These are phyloP conservation scores for Acleris sparsana DNA, from an alignment of 2,888 invertebrate species.

Conservation along the genomic window DNA sequence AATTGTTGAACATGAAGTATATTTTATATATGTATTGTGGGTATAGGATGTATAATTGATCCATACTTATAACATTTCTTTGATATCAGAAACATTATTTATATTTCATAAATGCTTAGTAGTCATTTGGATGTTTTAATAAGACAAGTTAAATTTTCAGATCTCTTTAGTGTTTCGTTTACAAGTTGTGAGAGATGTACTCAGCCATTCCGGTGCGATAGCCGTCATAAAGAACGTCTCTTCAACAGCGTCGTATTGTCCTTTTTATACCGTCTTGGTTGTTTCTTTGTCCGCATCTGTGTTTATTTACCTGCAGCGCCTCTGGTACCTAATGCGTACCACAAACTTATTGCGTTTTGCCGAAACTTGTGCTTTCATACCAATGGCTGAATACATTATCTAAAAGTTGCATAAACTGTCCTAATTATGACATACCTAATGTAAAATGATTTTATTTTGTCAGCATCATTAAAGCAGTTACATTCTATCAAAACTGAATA, in stretches of 20 bases:
- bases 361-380: neutral
- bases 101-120: conserved; percentile 41
- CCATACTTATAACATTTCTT: conserved; percentile 41
- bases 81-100: conserved; percentile 44
- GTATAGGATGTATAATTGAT: conserved; percentile 47
- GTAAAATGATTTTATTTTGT: conserved; percentile 61
- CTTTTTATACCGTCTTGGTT: neutral
- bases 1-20: conserved; percentile 71
- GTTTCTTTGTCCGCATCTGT: neutral
- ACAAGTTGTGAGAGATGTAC: conserved; percentile 28
- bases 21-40: conserved; percentile 58
- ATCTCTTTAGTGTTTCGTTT: conserved; percentile 34
- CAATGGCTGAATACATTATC: conserved; percentile 35
- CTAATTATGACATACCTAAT: conserved; percentile 53
- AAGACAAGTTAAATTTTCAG: conserved; percentile 34
- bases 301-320: neutral
- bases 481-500: conserved; percentile 71
- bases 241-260: neutral
- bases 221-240: neutral
- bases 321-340: neutral
- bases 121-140: conserved; percentile 45
- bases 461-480: conserved; percentile 69
- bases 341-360: conserved; percentile 5
- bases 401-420: conserved; percentile 39
- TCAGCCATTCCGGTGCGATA: conserved; percentile 18